Evolutionary conservation across 2,113 vertebrate species (phyloP).

Genomic region (Salvator merianae): DNA sequence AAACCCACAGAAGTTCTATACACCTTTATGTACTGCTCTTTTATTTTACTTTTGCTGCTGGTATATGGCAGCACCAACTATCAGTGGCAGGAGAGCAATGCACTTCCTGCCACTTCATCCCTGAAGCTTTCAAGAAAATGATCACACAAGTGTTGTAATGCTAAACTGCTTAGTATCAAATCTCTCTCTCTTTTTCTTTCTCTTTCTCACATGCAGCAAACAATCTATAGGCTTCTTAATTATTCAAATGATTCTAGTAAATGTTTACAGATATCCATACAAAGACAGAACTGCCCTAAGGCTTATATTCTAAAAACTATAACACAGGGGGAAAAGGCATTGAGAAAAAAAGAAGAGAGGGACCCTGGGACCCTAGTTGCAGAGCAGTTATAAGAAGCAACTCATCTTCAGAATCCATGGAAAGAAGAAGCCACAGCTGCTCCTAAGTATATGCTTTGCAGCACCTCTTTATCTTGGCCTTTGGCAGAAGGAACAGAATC

Average conservation of each 20-base stretch:
- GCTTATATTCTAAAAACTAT: not conserved
- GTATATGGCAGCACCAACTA: not conserved
- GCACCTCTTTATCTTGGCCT: too few species aligned
- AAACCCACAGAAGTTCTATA: too few species aligned
- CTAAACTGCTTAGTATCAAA: conserved; percentile 10
- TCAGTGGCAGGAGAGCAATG: not conserved
- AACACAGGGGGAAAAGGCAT: not conserved
- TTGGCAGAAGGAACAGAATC: too few species aligned
- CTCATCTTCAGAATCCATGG: too few species aligned
- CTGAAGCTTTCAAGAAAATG: conserved; percentile 11
- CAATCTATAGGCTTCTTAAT: too few species aligned
- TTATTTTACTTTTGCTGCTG: not conserved
- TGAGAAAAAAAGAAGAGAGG: not conserved
- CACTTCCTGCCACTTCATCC: conserved; percentile 23
- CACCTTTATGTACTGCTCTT: conserved; percentile 10
- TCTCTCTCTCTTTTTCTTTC: too few species aligned
- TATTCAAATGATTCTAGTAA: too few species aligned
- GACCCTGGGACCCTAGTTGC: not conserved
- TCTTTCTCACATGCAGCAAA: too few species aligned
- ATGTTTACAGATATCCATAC: too few species aligned
- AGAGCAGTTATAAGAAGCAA: too few species aligned
- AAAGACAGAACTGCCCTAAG: not conserved
- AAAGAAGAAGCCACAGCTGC: too few species aligned
- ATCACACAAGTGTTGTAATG: not conserved
- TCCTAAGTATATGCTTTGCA: too few species aligned